A percentile compares a stretch with the other conserved stretches of the same genome.
These are phyloP conservation scores for Silurus aristotelis DNA, from an alignment of 2,797 vertebrate genomes.

Conservation along the genomic window DNA sequence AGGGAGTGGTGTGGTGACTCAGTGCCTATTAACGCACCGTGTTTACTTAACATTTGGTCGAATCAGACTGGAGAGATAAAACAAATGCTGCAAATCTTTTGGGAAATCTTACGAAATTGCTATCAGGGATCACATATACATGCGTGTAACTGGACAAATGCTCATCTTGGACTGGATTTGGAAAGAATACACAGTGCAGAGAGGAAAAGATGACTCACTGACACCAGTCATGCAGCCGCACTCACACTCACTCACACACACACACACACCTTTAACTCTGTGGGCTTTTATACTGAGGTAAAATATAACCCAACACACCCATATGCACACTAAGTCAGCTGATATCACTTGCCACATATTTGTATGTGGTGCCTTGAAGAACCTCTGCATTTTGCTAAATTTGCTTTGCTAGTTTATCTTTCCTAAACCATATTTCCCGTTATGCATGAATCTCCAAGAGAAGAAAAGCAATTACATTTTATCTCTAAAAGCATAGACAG, in stretches of 20 bases:
- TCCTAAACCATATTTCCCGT: not conserved
- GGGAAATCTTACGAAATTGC: not conserved
- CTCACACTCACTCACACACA: not conserved
- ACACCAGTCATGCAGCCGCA: not conserved
- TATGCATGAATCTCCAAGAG: not conserved
- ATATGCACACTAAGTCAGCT: not conserved
- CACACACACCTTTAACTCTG: not conserved
- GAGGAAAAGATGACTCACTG: constrained; percentile 45
- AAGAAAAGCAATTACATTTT: not conserved
- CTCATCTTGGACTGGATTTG: not conserved
- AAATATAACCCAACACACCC: not conserved
- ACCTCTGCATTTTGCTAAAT: not conserved
- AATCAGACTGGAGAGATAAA: constrained; percentile 1
- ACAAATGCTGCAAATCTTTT: not conserved
- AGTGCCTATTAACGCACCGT: not conserved
- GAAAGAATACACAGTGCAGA: constrained; percentile 21
- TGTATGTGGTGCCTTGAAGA: not conserved
- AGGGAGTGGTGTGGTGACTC: constrained; percentile 31
- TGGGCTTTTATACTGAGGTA: not conserved
- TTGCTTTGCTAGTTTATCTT: not conserved
- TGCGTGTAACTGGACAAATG: constrained; percentile 12
- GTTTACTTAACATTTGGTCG: not conserved
- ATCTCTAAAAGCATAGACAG: not conserved
- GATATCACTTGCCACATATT: not conserved
- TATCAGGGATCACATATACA: not conserved